phyloP scores from a whole-genome alignment of 2,113 vertebrate genomes.

The Uropsilus gracilis region DNA sequence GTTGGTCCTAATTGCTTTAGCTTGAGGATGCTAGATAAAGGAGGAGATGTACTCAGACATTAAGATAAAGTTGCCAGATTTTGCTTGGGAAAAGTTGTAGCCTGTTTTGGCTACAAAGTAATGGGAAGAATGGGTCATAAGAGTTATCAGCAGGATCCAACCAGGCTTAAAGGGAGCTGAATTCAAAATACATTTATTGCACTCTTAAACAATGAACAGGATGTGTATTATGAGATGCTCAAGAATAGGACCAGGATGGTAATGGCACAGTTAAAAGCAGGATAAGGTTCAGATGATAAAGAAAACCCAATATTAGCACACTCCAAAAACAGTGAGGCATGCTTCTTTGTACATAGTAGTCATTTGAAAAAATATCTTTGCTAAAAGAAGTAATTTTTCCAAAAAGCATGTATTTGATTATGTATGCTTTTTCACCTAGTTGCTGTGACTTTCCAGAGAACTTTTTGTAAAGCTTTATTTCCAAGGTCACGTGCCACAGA shows the following conservation, averaged over 20 bases:
- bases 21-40: neutral
- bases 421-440: neutral
- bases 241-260: neutral
- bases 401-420: neutral
- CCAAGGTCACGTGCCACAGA: neutral
- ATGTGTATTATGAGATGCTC: neutral
- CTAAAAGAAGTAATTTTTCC: constrained; percentile 15
- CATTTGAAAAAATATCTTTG: neutral
- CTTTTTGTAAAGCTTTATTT: neutral
- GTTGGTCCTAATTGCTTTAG: neutral
- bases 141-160: neutral
- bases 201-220: neutral
- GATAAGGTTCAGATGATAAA: neutral
- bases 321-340: neutral
- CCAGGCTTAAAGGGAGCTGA: neutral
- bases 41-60: neutral
- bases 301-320: neutral
- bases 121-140: neutral
- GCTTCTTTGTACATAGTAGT: neutral
- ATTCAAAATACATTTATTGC: neutral
- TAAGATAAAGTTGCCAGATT: neutral
- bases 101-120: neutral
- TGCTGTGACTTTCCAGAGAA: neutral
- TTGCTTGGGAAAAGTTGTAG: neutral
- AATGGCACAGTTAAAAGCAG: neutral